Percentiles rank a stretch among this genome's conserved stretches.
phyloP scores from a whole-genome alignment of 2,888 invertebrate genomes.

The Chymomyza fuscimana region DNA sequence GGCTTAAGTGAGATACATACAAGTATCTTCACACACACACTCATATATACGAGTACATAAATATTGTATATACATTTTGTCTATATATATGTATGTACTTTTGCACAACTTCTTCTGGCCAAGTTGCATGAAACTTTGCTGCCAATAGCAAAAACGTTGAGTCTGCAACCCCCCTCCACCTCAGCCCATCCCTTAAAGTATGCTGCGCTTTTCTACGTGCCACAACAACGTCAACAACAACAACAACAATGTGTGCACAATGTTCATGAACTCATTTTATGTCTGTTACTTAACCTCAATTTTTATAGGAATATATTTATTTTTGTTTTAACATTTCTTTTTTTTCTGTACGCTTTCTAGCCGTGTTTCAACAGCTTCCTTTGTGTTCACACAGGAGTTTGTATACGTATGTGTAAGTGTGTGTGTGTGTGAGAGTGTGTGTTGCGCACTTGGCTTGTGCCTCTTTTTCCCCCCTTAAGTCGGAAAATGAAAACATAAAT shows the following conservation, averaged over 20 bases:
- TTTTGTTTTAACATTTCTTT: constrained; percentile 1
- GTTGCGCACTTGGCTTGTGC: neutral
- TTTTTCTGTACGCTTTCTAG: constrained; percentile 3
- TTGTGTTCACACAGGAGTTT: neutral
- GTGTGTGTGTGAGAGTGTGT: constrained; percentile 7
- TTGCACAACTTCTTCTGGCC: constrained; percentile 1
- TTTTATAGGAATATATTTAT: constrained; percentile 17
- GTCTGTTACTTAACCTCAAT: constrained; percentile 30
- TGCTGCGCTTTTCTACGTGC: constrained; percentile 5
- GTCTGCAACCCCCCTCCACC: neutral
- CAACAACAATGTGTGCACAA: constrained; percentile 11
- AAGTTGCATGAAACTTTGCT: constrained; percentile 4
- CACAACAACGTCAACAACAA: constrained; percentile 20
- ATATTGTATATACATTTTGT: neutral
- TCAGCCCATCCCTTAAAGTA: neutral
- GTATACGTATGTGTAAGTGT: neutral
- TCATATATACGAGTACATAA: neutral
- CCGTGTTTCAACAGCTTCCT: constrained; percentile 9
- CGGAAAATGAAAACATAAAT: constrained; percentile 32
- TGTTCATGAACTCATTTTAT: constrained; percentile 30
- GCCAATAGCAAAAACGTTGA: constrained; percentile 1
- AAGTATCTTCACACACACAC: neutral
- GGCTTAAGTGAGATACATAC: neutral
- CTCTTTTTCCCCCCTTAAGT: constrained; percentile 8
- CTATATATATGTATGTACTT: neutral